Evolutionary conservation across 2,797 vertebrate genomes (phyloP).

Genomic region (Sus cebifrons): DNA sequence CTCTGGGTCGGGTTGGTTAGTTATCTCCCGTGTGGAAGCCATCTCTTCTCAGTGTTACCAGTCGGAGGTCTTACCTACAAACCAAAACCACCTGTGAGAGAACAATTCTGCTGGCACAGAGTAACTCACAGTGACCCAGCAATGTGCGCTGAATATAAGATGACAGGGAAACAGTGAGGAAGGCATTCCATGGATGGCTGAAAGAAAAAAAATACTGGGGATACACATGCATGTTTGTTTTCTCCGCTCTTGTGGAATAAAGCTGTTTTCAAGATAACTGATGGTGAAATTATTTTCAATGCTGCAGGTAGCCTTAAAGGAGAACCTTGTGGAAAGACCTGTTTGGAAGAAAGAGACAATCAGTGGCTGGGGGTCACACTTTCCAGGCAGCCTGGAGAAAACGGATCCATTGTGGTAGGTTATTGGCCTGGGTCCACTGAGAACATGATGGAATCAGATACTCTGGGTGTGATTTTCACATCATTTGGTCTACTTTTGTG

Average conservation of each 20-base stretch:
- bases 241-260: constrained; percentile 1
- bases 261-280: constrained; percentile 56
- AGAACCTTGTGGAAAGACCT: constrained; percentile 94
- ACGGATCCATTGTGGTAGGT: constrained; percentile 95
- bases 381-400: constrained; percentile 93
- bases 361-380: constrained; percentile 99
- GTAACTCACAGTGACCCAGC: neutral
- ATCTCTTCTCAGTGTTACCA: neutral
- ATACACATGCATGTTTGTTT: neutral
- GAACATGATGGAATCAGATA: neutral
- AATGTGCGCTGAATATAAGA: neutral
- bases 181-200: neutral
- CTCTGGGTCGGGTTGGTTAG: neutral
- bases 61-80: neutral
- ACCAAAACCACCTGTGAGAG: neutral
- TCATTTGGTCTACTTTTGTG: constrained; percentile 71
- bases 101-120: neutral
- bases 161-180: neutral
- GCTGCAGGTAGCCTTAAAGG: constrained; percentile 90
- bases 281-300: constrained; percentile 50
- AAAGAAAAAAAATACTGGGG: neutral
- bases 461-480: neutral
- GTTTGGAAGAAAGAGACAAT: constrained; percentile 94
- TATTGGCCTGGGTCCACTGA: constrained; percentile 25
- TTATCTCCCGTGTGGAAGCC: neutral